phyloP scores from a whole-genome alignment of 1,140 invertebrate genomes.

The Drosophila grimshawi region DNA sequence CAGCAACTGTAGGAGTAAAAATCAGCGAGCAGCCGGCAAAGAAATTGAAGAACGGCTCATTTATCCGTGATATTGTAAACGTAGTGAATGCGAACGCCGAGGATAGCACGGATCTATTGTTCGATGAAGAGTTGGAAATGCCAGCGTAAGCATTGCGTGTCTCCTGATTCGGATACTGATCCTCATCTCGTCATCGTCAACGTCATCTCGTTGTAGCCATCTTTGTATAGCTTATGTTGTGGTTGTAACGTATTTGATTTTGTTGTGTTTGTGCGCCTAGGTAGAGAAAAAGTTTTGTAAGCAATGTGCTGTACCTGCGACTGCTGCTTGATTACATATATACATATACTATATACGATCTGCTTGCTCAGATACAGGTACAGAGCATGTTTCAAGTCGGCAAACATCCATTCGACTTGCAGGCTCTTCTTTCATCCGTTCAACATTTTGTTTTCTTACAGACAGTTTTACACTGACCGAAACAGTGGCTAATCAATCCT shows the following conservation, averaged over 20 bases:
- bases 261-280: constrained; percentile 10
- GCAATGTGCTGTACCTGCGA: constrained; percentile 1
- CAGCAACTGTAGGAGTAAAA: not conserved
- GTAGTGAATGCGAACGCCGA: not conserved
- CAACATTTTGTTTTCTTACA: not conserved
- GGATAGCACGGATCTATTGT: not conserved
- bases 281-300: constrained; percentile 2
- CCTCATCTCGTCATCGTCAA: constrained; percentile 1
- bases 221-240: constrained; percentile 2
- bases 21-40: constrained; percentile 32
- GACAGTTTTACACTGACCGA: not conserved
- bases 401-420: not conserved
- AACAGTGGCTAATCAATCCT: not conserved
- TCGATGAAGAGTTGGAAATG: constrained; percentile 4
- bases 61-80: not conserved
- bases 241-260: not conserved
- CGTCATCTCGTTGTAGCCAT: constrained; percentile 1
- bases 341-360: not conserved
- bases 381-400: constrained; percentile 4
- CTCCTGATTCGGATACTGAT: not conserved
- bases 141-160: constrained; percentile 35
- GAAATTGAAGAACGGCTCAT: constrained; percentile 53
- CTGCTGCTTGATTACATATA: not conserved
- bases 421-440: constrained; percentile 2
- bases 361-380: not conserved